A percentile compares a stretch with the other conserved stretches of the same genome.
These are phyloP conservation scores for Vanessa atalanta DNA, from an alignment of 1,140 invertebrate genomes.

Conservation along the genomic window DNA sequence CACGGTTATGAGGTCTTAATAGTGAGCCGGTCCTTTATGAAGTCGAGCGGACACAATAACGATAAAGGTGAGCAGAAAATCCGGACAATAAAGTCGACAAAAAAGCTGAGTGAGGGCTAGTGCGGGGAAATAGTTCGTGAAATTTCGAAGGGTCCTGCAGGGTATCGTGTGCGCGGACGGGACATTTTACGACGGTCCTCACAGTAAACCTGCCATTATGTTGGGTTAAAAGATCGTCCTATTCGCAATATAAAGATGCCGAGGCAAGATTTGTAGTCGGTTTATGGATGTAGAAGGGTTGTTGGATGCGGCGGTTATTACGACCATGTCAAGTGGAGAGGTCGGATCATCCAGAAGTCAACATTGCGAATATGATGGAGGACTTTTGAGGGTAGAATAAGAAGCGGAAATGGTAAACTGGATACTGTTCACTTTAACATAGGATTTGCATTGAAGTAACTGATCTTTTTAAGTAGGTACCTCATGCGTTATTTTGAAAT, in stretches of 20 bases:
- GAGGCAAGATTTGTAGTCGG: conserved; percentile 77
- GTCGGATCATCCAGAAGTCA: conserved; percentile 75
- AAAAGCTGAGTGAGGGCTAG: conserved; percentile 76
- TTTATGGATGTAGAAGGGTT: conserved; percentile 79
- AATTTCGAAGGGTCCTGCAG: conserved; percentile 73
- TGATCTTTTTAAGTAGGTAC: conserved; percentile 30
- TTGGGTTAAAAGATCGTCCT: conserved; percentile 78
- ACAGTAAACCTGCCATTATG: conserved; percentile 77
- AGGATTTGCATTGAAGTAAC: conserved; percentile 21
- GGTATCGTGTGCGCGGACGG: conserved; percentile 50
- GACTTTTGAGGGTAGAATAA: conserved; percentile 63
- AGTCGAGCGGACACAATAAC: conserved; percentile 78
- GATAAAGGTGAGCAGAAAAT: conserved; percentile 80
- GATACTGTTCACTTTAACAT: conserved; percentile 45
- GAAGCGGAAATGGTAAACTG: conserved; percentile 50
- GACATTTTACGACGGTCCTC: conserved; percentile 78
- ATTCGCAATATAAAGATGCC: conserved; percentile 77
- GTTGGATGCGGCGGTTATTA: conserved; percentile 73
- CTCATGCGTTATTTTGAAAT: conserved; percentile 2
- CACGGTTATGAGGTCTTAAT: conserved; percentile 80
- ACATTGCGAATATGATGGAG: conserved; percentile 75
- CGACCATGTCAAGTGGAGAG: conserved; percentile 75
- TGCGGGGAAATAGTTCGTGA: conserved; percentile 79
- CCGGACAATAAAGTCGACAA: conserved; percentile 79
- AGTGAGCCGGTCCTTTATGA: conserved; percentile 75